Evolutionary conservation across 2,797 vertebrate species (phyloP), one percentile per base, ranked within the genome.

Genomic region (Alcedo quadribrachys): DNA sequence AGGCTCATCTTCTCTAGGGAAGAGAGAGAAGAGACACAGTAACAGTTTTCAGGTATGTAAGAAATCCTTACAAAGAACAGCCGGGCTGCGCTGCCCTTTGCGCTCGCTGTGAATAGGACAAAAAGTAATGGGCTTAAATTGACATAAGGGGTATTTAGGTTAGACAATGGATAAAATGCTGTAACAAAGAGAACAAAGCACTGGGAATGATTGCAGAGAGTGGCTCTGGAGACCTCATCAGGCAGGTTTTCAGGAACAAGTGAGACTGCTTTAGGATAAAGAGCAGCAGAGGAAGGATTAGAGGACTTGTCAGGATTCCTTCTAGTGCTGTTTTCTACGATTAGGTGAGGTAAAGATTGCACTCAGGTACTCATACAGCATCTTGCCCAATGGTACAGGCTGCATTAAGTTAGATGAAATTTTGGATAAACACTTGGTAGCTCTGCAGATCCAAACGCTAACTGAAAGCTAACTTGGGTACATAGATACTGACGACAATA

Each of bases 401-500:
- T 82, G 21, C 40, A 85, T 30, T 33, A 73, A 73, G 19, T 61
- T n/a, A 63, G 65, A 54, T 18, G 28, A 77, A 63, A 50, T 32
- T 28, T 55, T 22, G 15, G 3, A 43, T 24, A 66, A 80, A 45
- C 15, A 37, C 7, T 43, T 37, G 18, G 30, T 37, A 85, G 63
- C 32, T 82, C 17, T 46, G 89, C 53, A 18, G 25, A 92, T 57
- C n/a, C 65, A 81, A 74, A 74, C 30, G 5, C 13, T 62, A 81
- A 75, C 2, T 51, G 66, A 76, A 89, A 85, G 55, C n/a, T 37
- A 40, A 40, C 5, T 68, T 8, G 3, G 33, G 13, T 63, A 8
- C 35, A 43, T 11, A 2, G 3, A 30, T 25, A 20, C 5, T 17
- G 58, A 57, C 0, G 0, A 33, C 22, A 70, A 42, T 35, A 50